Evolutionary conservation across 2,797 vertebrate genomes (phyloP).

Genomic region (Tangara arthus): DNA sequence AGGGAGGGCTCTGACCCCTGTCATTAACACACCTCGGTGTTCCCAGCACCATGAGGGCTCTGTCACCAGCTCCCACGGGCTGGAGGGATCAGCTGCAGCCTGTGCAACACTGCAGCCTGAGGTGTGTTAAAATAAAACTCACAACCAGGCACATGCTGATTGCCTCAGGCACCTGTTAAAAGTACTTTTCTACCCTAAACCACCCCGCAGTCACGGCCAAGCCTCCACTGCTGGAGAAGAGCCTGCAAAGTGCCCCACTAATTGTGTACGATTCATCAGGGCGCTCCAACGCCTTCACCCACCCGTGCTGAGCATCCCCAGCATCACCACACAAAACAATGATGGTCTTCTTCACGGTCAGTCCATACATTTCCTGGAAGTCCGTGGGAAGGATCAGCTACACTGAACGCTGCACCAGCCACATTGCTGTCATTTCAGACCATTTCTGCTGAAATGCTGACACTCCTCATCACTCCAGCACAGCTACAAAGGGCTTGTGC

Average conservation of each 20-base stretch:
- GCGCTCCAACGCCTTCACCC: neutral
- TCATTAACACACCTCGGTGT: too few species aligned
- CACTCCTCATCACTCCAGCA: conserved; percentile 27
- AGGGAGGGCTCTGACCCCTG: neutral
- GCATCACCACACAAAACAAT: neutral
- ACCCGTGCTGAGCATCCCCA: neutral
- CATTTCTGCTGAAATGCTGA: conserved; percentile 1
- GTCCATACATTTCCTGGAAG: neutral
- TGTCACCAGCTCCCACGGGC: neutral
- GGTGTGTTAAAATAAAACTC: neutral
- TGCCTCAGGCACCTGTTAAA: neutral
- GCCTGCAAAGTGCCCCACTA: neutral
- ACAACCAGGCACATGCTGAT: neutral
- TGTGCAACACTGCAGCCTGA: rapidly evolving
- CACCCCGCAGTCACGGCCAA: neutral
- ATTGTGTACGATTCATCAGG: neutral
- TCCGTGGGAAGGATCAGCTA: neutral
- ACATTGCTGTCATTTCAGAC: neutral
- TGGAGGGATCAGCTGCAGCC: neutral
- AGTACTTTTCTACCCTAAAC: neutral
- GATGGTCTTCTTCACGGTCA: neutral
- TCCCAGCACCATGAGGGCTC: neutral
- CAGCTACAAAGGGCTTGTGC: conserved; percentile 1
- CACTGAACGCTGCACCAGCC: neutral
- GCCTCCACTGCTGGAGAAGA: neutral